These are phyloP conservation scores for Stegostoma tigrinum DNA, from an alignment of 2,113 vertebrate genomes.

Conservation along the genomic window DNA sequence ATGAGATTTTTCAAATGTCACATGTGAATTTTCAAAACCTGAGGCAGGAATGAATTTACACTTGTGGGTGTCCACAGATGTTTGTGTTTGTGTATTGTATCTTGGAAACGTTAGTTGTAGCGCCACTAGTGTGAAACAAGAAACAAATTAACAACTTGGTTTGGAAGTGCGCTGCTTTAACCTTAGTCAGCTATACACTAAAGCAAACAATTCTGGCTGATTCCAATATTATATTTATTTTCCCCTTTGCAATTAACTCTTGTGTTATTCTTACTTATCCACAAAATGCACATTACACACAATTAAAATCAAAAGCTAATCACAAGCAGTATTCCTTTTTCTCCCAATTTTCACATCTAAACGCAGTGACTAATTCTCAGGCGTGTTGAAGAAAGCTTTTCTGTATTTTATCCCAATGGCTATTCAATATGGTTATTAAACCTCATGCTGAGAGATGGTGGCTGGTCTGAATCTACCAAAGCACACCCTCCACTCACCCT, in stretches of 20 bases:
- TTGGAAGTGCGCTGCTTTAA: background rate
- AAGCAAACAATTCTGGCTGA: background rate
- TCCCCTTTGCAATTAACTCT: background rate
- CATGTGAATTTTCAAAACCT: background rate
- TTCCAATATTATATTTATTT: background rate
- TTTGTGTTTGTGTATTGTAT: background rate
- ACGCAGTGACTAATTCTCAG: background rate
- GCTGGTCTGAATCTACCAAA: background rate
- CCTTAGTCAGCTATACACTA: background rate
- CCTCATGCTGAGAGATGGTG: background rate
- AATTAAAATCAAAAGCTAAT: background rate
- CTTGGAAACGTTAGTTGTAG: background rate
- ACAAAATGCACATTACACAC: background rate
- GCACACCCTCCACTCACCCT: background rate
- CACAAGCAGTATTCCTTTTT: background rate
- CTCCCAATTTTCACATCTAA: background rate
- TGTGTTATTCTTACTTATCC: background rate
- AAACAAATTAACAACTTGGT: background rate
- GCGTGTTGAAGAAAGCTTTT: background rate
- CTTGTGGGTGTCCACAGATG: background rate
- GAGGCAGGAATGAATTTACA: background rate
- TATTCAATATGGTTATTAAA: background rate
- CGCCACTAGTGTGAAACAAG: background rate
- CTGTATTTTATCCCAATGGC: background rate
- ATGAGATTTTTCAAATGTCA: background rate